Evolutionary conservation across 2,888 invertebrate genomes (phyloP).

Genomic region (Thymelicus lineola): DNA sequence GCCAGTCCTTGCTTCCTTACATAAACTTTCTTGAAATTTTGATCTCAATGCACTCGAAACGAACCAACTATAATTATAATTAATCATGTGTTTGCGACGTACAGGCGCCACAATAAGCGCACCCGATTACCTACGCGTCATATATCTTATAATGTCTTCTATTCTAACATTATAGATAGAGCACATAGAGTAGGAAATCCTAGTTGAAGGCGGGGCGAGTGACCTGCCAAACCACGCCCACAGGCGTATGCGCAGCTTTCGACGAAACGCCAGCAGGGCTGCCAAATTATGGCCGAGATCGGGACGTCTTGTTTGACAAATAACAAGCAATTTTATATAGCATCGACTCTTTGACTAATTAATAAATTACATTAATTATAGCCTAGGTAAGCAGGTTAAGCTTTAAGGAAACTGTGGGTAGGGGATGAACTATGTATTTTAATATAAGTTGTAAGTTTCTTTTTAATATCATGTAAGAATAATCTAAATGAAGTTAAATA

Average conservation of each 20-base stretch:
- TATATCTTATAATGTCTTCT: slow-evolving; percentile 1
- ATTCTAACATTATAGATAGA: slow-evolving; percentile 1
- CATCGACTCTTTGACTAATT: neutral
- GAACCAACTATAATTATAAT: neutral
- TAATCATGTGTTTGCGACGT: neutral
- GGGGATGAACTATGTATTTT: too few species aligned
- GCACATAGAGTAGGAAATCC: slow-evolving; percentile 11
- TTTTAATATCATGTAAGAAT: too few species aligned
- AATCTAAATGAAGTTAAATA: too few species aligned
- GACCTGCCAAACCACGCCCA: slow-evolving; percentile 56
- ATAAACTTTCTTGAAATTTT: neutral
- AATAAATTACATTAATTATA: neutral
- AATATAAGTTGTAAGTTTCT: too few species aligned
- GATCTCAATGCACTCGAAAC: neutral
- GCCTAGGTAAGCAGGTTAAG: neutral
- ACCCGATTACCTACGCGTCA: neutral
- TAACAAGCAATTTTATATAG: neutral
- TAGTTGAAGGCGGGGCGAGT: slow-evolving; percentile 8
- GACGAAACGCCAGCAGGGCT: slow-evolving; percentile 8
- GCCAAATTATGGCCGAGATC: neutral
- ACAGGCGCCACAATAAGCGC: neutral
- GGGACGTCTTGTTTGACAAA: neutral
- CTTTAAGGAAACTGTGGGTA: neutral
- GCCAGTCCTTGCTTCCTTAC: neutral
- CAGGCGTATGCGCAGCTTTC: slow-evolving; percentile 47